phyloP scores from a whole-genome alignment of 2,888 invertebrate genomes.

The Petrolisthes manimaculis region DNA sequence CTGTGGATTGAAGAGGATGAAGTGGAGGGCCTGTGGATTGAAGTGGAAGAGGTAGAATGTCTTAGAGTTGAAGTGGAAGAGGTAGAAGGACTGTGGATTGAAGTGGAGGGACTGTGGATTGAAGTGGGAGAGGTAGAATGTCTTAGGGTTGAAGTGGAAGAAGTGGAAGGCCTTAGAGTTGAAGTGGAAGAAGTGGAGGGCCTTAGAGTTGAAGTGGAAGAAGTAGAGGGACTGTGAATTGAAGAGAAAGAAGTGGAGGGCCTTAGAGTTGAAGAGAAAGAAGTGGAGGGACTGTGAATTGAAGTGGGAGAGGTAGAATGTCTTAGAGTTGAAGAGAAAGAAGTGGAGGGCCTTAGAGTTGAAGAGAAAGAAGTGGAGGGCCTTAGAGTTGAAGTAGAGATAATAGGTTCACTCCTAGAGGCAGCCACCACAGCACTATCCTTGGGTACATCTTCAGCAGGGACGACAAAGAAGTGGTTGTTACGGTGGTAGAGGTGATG shows the following conservation, averaged over 20 bases:
- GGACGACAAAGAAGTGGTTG: constrained; percentile 63
- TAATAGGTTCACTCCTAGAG: too few species aligned
- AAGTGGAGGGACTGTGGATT: neutral
- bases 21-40: too few species aligned
- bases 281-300: neutral
- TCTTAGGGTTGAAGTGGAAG: neutral
- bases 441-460: constrained; percentile 46
- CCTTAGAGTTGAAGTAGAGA: too few species aligned
- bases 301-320: neutral
- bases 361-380: too few species aligned
- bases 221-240: too few species aligned
- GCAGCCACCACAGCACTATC: too few species aligned
- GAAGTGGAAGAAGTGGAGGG: neutral
- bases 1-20: too few species aligned
- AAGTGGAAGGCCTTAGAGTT: neutral
- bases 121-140: neutral
- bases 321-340: neutral
- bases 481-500: constrained; percentile 64
- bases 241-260: neutral
- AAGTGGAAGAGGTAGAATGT: too few species aligned
- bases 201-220: neutral
- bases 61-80: too few species aligned
- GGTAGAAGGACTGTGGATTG: too few species aligned
- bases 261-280: neutral
- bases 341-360: too few species aligned